Evolutionary conservation across 35 echinoderm and acorn worm genomes (phyloP).

Genomic region (Anneissia japonica): DNA sequence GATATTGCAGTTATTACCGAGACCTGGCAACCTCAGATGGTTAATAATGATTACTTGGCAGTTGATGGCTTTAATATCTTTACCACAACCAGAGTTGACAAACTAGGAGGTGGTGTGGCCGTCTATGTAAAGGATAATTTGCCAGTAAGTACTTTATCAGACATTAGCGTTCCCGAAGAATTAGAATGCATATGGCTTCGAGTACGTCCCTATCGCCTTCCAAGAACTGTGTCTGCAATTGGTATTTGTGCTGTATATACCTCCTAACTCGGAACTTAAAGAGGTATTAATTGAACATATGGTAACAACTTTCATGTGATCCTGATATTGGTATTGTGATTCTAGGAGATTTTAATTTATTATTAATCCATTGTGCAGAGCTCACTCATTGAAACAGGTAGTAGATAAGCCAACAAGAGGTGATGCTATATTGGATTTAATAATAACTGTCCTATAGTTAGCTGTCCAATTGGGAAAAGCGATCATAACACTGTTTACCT

Average conservation of each 20-base stretch:
- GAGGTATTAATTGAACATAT: too few species aligned
- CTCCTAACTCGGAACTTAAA: neutral
- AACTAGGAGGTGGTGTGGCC: constrained; percentile 27
- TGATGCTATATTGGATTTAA: constrained; percentile 11
- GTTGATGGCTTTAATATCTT: constrained; percentile 8
- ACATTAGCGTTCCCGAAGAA: neutral
- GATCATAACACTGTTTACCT: constrained; percentile 29
- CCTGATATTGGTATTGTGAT: neutral
- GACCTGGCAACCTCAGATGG: neutral
- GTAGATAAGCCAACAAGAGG: constrained; percentile 4
- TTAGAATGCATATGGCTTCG: neutral
- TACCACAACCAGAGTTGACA: neutral
- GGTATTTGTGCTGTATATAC: neutral
- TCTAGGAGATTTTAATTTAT: neutral
- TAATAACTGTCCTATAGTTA: constrained; percentile 8
- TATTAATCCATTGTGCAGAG: neutral
- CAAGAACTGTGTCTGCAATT: neutral
- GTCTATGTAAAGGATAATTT: constrained; percentile 30
- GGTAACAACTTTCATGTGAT: too few species aligned
- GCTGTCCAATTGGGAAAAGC: constrained; percentile 10
- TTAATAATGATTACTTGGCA: neutral
- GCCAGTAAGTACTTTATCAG: neutral
- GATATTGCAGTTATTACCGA: constrained; percentile 24
- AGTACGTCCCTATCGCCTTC: neutral
- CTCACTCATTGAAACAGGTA: neutral